Evolutionary conservation across 2,113 vertebrate species (phyloP).

Genomic region (Pollachius pollachius): DNA sequence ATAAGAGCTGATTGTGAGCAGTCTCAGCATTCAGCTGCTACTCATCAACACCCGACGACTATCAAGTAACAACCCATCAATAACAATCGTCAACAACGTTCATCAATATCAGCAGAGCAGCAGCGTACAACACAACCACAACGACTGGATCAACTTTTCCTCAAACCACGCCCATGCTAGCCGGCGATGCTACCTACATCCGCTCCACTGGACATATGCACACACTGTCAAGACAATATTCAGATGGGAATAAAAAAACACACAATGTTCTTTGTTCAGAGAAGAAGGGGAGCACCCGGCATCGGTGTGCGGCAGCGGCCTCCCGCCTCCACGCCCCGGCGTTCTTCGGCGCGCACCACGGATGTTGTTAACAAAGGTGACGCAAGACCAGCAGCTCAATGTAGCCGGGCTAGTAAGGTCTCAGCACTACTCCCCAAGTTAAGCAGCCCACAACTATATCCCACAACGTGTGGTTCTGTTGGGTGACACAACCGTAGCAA

Average conservation of each 20-base stretch:
- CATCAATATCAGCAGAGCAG: too few species aligned
- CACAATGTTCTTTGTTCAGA: neutral
- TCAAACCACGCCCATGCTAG: conserved; percentile 9
- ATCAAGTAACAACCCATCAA: too few species aligned
- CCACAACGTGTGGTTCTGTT: too few species aligned
- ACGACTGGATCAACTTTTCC: neutral
- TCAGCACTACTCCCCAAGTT: neutral
- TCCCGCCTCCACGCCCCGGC: conserved; percentile 34
- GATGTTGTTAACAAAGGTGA: conserved; percentile 65
- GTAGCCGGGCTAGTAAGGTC: conserved; percentile 48
- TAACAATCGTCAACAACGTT: too few species aligned
- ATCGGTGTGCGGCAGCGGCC: too few species aligned
- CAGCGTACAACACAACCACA: neutral
- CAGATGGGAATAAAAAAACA: neutral
- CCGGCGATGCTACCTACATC: neutral
- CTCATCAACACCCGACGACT: too few species aligned
- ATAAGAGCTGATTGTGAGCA: too few species aligned
- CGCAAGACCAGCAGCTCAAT: conserved; percentile 65
- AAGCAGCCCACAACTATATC: neutral
- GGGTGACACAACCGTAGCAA: too few species aligned
- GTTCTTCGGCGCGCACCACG: conserved; percentile 21
- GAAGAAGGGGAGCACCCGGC: too few species aligned
- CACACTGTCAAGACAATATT: neutral
- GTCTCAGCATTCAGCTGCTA: too few species aligned
- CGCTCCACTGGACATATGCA: neutral